Conservation (phyloP, 2,797 vertebrate genomes). For the Harpagifer antarcticus region DNA sequence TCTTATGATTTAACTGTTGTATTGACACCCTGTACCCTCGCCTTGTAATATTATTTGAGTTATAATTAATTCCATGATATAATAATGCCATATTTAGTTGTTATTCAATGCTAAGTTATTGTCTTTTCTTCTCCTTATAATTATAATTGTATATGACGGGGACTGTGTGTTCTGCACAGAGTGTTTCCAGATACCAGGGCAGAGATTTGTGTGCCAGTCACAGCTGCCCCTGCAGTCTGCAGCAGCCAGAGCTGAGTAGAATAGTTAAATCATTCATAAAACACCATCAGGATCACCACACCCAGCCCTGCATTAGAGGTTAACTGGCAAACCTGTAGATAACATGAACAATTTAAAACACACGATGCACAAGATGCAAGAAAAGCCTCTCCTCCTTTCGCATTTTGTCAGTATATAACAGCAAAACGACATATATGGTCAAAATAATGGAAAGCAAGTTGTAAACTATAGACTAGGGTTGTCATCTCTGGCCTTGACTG, state of each 20-base stretch:
- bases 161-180: neutral
- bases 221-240: neutral
- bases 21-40: neutral
- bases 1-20: neutral
- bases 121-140: neutral
- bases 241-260: neutral
- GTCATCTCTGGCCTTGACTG: too few relatives aligned
- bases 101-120: neutral
- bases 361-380: too few relatives aligned
- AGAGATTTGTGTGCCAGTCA: neutral
- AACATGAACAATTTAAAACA: too few relatives aligned
- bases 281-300: slow-evolving; percentile 2
- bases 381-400: too few relatives aligned
- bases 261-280: neutral
- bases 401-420: neutral
- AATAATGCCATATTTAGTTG: neutral
- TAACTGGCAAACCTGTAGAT: neutral
- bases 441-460: too few relatives aligned
- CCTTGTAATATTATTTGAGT: neutral
- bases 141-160: neutral
- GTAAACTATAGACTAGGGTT: too few relatives aligned
- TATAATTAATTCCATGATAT: neutral
- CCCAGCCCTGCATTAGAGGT: neutral
- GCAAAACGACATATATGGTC: neutral
- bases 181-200: neutral